Evolutionary conservation across 2,888 invertebrate genomes (phyloP).

Genomic region (Pollenia labialis): DNA sequence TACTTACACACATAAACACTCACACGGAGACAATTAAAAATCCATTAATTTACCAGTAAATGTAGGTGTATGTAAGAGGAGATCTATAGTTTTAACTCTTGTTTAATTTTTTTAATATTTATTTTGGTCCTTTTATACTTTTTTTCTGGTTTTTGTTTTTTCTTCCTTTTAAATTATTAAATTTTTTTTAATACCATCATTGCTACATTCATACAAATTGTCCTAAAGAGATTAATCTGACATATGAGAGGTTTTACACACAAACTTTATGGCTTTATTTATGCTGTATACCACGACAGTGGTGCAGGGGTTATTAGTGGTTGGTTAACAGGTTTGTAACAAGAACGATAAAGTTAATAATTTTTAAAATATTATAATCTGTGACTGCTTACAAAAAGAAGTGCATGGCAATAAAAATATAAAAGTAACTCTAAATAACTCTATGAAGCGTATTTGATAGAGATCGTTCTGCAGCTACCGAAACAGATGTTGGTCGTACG

Average conservation of each 20-base stretch:
- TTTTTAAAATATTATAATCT: no score
- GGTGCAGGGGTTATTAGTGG: not conserved
- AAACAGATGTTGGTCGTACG: no score
- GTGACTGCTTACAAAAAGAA: no score
- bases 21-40: conserved; percentile 80
- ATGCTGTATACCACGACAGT: not conserved
- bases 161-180: conserved; percentile 64
- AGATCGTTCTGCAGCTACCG: no score
- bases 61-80: conserved; percentile 35
- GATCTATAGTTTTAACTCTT: conserved; percentile 36
- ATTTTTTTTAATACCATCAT: conserved; percentile 67
- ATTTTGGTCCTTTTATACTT: conserved; percentile 11
- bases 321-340: not conserved
- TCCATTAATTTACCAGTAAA: conserved; percentile 79
- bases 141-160: not conserved
- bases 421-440: no score
- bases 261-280: conserved; percentile 65
- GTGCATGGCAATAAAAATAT: no score
- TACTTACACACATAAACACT: conserved; percentile 8
- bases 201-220: conserved; percentile 59
- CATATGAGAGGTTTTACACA: conserved; percentile 62
- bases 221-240: conserved; percentile 67
- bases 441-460: no score
- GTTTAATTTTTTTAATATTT: conserved; percentile 28
- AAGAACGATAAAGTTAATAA: not conserved